phyloP scores from a whole-genome alignment of 2,797 vertebrate species.

The Coregonus suidteri region DNA sequence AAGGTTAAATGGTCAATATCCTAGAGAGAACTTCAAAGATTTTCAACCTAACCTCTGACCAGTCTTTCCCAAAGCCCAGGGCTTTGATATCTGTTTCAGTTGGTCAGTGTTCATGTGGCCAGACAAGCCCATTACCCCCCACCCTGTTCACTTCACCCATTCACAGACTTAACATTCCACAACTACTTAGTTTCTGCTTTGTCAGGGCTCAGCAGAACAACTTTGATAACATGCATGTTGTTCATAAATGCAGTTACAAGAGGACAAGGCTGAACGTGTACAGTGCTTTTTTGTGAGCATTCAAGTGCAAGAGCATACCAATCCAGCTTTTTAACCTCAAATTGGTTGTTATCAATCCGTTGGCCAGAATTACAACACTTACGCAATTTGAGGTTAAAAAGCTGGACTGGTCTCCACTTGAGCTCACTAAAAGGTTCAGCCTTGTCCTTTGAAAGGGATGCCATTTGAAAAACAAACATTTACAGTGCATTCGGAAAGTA shows the following conservation, averaged over 20 bases:
- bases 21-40: background rate
- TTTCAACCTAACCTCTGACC: background rate
- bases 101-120: background rate
- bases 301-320: background rate
- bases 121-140: background rate
- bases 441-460: too few species aligned
- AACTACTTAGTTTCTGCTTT: background rate
- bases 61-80: background rate
- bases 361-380: background rate
- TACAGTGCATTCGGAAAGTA: too few species aligned
- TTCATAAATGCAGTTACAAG: background rate
- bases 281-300: background rate
- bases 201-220: background rate
- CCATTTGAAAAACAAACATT: too few species aligned
- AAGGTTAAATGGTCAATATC: background rate
- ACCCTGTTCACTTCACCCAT: background rate
- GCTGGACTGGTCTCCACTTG: too few species aligned
- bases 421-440: too few species aligned
- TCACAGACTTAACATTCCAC: background rate
- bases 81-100: background rate
- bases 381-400: too few species aligned
- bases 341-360: background rate
- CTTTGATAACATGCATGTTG: background rate
- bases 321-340: background rate
- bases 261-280: background rate